Base-by-base conservation (phyloP, 1,140 invertebrate species). In the Euura lappo region DNA sequence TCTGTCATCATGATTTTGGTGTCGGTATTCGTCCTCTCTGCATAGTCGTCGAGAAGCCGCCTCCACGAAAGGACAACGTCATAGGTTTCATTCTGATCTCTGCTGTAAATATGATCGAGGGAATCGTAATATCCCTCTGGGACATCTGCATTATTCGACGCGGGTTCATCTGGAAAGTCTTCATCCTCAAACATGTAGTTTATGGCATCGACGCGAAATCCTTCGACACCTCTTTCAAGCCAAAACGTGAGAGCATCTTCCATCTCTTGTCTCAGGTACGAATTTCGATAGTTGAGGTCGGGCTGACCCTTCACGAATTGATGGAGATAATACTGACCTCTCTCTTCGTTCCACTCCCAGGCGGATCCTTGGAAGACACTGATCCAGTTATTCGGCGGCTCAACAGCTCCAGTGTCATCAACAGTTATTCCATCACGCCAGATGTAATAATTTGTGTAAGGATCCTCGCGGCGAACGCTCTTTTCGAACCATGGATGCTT, bases 401-500 rank as follows among this genome's bases (percentile, higher is more conserved):
- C 6, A n/a, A 28, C 28, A 28, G 6, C 3, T 6, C 73, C 74
- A 2, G 46, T 69, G 4, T 79, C 74, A 73, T 84, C 81, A 7
- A 85, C 85, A 74, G 88, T 84, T 13, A 85, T 85, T 42, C 84
- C 88, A 74, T 92, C 87, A 66, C 83, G 86, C 94, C 94, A 96
- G 28, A 95, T 79, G 76, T 95, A 93, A 80, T 89, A 95, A 76
- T 95, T 90, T 70, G 90, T 89, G 71, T 91, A 95, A 0, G 88
- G 88, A 7, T 88, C 86, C 64, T 90, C 87, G 60, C 84, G 83
- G 45, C 89, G 80, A 2, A 89, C 79, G 11, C 92, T 93, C 67
- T 91, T 89, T 46, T 84, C 77, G 78, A 95, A 96, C 93, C 94
- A 95, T 65, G 91, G 88, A 75, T 92, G 93, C 66, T 91, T 80